Evolutionary conservation across 30 jellyfish, hydroid and myxozoan species (phyloP), one percentile per base, ranked within the genome.

Genomic region (Phacellophora camtschatica): DNA sequence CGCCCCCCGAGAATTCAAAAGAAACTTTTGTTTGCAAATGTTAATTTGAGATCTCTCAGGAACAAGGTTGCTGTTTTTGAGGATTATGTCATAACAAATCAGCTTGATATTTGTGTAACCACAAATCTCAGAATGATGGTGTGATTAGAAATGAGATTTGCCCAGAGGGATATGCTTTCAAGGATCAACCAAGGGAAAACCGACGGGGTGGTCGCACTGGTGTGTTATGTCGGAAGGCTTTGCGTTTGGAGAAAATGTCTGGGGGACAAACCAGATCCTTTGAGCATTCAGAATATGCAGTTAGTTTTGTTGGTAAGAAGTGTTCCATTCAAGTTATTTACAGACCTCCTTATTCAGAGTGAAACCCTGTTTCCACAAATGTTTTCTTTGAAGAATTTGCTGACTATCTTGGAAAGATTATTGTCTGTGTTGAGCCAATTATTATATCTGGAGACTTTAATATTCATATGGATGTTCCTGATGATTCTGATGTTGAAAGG

Each of bases 151-250:
- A 48, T 71, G 85, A 71, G 53, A 50, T 71, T 71, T 71, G 51
- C 12, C 74, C 75, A 19, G 76, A 46, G 9, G 85, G 74, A 0
- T 33, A 67, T 43, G 75, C 25, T 46, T 43, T 71, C 75, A 71
- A 71, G 55, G 77, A 71, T 46, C 84, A 71, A 10, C 84, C 75
- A 24, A 71, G 84, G 69, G 69, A 36, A 41, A 48, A 48, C 75
- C 74, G 75, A 71, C 74, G 76, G n/a, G 85, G 85, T 46, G 74
- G 82, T 67, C 74, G 82, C 36, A 67, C 68, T 37, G 82, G 82
- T 43, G 35, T 43, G 74, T 50, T 71, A 32, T 71, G 74, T 32
- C 74, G 53, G 55, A 43, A 46, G 24, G 75, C 57, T 71, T 50
- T 71, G 74, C 76, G 61, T 28, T 54, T 3, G 56, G 74, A 50